Evolutionary conservation across 2,888 invertebrate genomes (phyloP).

Genomic region (Zonitis immaculata): DNA sequence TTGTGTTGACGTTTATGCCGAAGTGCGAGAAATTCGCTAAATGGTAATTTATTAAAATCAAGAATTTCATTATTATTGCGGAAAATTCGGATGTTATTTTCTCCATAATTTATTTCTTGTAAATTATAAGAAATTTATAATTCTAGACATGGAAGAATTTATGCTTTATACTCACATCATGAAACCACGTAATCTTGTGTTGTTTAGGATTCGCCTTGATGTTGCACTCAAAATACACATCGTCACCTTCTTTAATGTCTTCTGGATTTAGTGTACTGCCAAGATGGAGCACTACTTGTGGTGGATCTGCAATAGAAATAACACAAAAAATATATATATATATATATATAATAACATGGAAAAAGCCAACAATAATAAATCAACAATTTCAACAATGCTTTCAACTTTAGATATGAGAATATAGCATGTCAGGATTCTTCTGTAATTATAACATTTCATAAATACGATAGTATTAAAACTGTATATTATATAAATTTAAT

Average conservation of each 20-base stretch:
- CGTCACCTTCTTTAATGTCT: slow-evolving; percentile 75
- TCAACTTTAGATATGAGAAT: not conserved
- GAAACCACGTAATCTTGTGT: slow-evolving; percentile 72
- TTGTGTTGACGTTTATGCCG: too few relatives aligned
- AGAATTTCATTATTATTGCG: too few relatives aligned
- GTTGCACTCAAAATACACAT: slow-evolving; percentile 76
- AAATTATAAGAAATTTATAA: not conserved
- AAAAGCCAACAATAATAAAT: not conserved
- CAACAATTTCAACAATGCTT: not conserved
- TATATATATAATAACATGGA: not conserved
- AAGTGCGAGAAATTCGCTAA: too few relatives aligned
- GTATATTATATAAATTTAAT: slow-evolving; percentile 3
- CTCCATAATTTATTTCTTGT: not conserved
- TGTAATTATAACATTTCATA: slow-evolving; percentile 17
- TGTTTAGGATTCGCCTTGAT: slow-evolving; percentile 71
- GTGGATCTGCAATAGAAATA: slow-evolving; percentile 66
- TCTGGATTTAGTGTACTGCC: slow-evolving; percentile 71
- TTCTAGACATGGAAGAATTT: slow-evolving; percentile 6
- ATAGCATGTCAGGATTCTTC: slow-evolving; percentile 15
- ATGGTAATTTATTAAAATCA: too few relatives aligned
- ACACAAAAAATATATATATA: too few relatives aligned
- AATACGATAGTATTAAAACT: slow-evolving; percentile 19
- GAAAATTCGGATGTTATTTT: too few relatives aligned
- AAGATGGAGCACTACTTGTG: slow-evolving; percentile 65
- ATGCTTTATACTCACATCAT: slow-evolving; percentile 67